A percentile compares a stretch with the other conserved stretches of the same genome.
Conservation (phyloP, 2,888 invertebrate species). For the Lepidochitona cinerea region DNA sequence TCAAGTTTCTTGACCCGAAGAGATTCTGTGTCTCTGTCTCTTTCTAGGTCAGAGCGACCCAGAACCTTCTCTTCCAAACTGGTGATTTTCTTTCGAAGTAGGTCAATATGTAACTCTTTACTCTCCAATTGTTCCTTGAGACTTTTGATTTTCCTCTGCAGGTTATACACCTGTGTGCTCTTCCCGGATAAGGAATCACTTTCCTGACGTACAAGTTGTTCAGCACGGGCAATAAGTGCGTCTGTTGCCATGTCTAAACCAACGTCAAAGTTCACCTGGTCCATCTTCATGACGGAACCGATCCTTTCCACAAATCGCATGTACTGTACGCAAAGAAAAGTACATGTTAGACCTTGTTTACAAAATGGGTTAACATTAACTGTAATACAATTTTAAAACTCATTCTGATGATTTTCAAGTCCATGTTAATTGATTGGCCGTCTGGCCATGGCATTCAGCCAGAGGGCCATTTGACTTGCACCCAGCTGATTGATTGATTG, state of each 20-base stretch:
- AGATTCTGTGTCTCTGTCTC: constrained; percentile 61
- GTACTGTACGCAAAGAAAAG: constrained; percentile 46
- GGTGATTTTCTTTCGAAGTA: constrained; percentile 86
- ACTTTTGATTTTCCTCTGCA: constrained; percentile 86
- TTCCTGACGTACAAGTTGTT: constrained; percentile 85
- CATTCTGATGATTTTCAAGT: too few species aligned
- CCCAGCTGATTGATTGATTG: too few species aligned
- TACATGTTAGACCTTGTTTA: too few species aligned
- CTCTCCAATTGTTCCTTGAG: constrained; percentile 91
- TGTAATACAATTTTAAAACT: too few species aligned
- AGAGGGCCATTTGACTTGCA: too few species aligned
- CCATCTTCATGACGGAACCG: constrained; percentile 86
- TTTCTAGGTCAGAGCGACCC: constrained; percentile 60
- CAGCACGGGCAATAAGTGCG: constrained; percentile 86
- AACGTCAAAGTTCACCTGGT: constrained; percentile 84
- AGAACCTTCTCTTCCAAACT: constrained; percentile 60
- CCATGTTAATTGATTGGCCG: too few species aligned
- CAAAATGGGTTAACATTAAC: too few species aligned
- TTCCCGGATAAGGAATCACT: constrained; percentile 87
- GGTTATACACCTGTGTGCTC: constrained; percentile 89
- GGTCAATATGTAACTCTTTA: constrained; percentile 91
- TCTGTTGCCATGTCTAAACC: constrained; percentile 88
- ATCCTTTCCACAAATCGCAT: constrained; percentile 85
- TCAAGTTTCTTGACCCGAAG: constrained; percentile 76
- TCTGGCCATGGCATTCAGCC: too few species aligned